phyloP scores from a whole-genome alignment of 1,140 invertebrate genomes.

The Leptinotarsa defecta region DNA sequence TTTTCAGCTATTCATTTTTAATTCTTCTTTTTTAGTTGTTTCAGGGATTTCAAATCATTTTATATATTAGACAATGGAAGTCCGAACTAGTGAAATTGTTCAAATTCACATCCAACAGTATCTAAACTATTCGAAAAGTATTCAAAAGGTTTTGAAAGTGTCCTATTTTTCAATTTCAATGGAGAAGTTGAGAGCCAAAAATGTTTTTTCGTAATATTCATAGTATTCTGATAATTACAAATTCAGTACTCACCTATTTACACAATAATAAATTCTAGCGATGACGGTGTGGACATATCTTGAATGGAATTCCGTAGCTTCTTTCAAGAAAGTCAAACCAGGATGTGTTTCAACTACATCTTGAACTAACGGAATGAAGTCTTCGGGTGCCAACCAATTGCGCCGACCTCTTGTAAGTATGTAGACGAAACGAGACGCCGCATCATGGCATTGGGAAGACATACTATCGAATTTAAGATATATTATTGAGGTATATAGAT shows the following conservation, averaged over 20 bases:
- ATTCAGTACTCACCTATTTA: conserved; percentile 65
- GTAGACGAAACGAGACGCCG: conserved; percentile 86
- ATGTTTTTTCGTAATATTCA: too few relatives aligned
- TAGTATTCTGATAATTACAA: too few relatives aligned
- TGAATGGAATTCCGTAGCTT: conserved; percentile 98
- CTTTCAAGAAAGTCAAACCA: conserved; percentile 93
- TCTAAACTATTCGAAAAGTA: too few relatives aligned
- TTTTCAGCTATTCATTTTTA: too few relatives aligned
- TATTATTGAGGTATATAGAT: background rate
- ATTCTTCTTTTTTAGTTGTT: too few relatives aligned
- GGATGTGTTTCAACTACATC: conserved; percentile 99
- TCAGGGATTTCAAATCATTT: too few relatives aligned
- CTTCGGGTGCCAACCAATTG: conserved; percentile 74
- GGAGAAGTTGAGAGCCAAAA: too few relatives aligned
- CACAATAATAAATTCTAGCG: conserved; percentile 97
- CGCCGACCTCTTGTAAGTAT: conserved; percentile 75
- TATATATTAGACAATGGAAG: too few relatives aligned
- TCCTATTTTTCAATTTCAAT: too few relatives aligned
- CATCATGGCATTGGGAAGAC: conserved; percentile 80
- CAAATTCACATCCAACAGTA: too few relatives aligned
- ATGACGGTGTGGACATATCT: conserved; percentile 96
- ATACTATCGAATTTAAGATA: conserved; percentile 62
- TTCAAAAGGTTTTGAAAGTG: too few relatives aligned
- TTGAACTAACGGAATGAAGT: conserved; percentile 91
- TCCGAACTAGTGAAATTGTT: too few relatives aligned